A percentile compares a stretch with the other conserved stretches of the same genome.
Conservation (phyloP, 2,113 vertebrate genomes). For the Apodemus sylvaticus region DNA sequence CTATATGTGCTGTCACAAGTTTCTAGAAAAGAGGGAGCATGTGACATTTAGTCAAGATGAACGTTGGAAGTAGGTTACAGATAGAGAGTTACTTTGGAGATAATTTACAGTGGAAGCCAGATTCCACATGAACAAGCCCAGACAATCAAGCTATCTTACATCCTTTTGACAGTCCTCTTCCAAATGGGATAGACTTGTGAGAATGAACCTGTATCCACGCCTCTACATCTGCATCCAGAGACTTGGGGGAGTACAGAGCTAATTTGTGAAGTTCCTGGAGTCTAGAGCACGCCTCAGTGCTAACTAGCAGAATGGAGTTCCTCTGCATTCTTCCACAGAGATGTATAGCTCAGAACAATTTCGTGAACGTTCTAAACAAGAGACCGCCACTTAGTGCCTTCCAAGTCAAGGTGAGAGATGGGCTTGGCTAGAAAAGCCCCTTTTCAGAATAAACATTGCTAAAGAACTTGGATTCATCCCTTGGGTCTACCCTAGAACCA, state of each 20-base stretch:
- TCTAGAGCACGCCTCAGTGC: not conserved
- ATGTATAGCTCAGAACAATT: not conserved
- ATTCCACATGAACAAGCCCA: not conserved
- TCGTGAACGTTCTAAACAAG: too few relatives aligned
- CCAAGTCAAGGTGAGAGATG: not conserved
- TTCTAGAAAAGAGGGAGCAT: not conserved
- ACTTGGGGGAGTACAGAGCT: not conserved
- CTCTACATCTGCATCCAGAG: not conserved
- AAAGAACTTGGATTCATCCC: not conserved
- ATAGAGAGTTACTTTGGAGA: too few relatives aligned
- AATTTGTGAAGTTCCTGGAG: not conserved
- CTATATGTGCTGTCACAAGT: not conserved
- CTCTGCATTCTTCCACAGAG: too few relatives aligned
- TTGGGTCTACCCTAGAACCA: too few relatives aligned
- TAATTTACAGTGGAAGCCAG: too few relatives aligned
- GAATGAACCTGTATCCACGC: not conserved
- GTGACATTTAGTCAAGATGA: not conserved
- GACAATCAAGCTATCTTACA: not conserved
- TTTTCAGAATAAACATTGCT: not conserved
- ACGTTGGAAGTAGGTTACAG: not conserved
- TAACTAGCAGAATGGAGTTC: not conserved
- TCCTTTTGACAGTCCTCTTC: not conserved
- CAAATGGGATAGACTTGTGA: not conserved
- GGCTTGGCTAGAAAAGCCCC: not conserved
- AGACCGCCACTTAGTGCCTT: accelerated